Evolutionary conservation across 2,113 vertebrate genomes (phyloP).

Genomic region (Saimiri boliviensis): DNA sequence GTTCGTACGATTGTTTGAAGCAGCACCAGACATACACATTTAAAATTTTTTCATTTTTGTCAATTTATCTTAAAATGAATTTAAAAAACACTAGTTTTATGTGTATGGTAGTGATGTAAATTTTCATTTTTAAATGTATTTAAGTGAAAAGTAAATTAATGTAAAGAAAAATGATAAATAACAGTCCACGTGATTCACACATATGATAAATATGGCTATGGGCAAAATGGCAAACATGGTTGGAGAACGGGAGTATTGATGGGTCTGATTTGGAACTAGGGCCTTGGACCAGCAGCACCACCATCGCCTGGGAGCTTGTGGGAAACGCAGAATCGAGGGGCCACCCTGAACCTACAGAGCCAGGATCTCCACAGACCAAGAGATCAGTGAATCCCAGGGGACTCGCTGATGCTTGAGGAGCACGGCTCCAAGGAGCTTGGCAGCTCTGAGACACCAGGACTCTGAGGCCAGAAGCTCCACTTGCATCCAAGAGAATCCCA

Average conservation of each 20-base stretch:
- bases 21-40: not conserved
- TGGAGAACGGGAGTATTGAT: accelerated
- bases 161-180: not conserved
- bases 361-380: not conserved
- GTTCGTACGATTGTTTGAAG: too few relatives aligned
- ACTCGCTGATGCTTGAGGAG: not conserved
- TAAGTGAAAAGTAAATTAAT: not conserved
- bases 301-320: not conserved
- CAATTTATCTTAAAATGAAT: not conserved
- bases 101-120: not conserved
- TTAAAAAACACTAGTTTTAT: not conserved
- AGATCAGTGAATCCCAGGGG: not conserved
- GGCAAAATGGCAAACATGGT: not conserved
- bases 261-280: too few relatives aligned
- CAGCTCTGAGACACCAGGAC: not conserved
- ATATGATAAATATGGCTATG: not conserved
- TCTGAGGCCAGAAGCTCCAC: not conserved
- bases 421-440: accelerated
- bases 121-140: not conserved
- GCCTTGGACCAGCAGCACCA: not conserved
- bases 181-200: not conserved
- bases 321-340: not conserved
- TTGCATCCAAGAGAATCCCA: not conserved
- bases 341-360: not conserved
- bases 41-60: not conserved